Evolutionary conservation across 2,113 vertebrate species (phyloP), one percentile per base, ranked within the genome.

Genomic region (Callipepla squamata): DNA sequence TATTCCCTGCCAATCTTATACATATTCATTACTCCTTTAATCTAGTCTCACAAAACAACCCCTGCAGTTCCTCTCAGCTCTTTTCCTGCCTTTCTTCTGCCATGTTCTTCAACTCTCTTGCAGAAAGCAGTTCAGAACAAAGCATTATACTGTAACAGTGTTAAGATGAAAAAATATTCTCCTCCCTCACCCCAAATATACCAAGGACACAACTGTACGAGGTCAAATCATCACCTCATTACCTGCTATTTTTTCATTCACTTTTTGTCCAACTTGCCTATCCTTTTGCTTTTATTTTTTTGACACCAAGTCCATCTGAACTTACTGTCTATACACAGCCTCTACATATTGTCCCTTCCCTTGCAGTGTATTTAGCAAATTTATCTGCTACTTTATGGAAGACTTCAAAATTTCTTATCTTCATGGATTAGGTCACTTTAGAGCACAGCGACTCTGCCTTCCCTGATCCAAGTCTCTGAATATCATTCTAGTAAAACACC

Each of bases 21-120:
- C 81, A 93, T 93, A 92, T 95, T 94, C 93, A 96, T 92, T 88
- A 69, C 21, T 90, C 68, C 87, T 95, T 96, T 88, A 92, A 94
- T 94, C 65, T 90, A 89, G 91, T 91, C 68, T 84, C 68, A 92
- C 84, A 93, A 95, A 95, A 91, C 81, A 95, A 78, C 87, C 79
- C 95, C 95, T 91, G 85, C 87, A 90, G 96, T 75, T 96, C 72
- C 76, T 87, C 82, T 83, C 68, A 82, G 50, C 0, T 85, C 85
- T 94, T 44, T 89, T 92, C 44, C 63, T 80, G 84, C 59, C 82
- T 92, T 92, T 87, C 84, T 87, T 94, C 68, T 91, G 92, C 67
- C 85, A 80, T 80, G 89, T 94, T 86, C 95, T 95, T 45, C 45
- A 50, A 62, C 28, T 80, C 76, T 80, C 76, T 72, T n/a, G n/a